phyloP scores from a whole-genome alignment of 2,888 invertebrate genomes.

The Ligdia adustata region DNA sequence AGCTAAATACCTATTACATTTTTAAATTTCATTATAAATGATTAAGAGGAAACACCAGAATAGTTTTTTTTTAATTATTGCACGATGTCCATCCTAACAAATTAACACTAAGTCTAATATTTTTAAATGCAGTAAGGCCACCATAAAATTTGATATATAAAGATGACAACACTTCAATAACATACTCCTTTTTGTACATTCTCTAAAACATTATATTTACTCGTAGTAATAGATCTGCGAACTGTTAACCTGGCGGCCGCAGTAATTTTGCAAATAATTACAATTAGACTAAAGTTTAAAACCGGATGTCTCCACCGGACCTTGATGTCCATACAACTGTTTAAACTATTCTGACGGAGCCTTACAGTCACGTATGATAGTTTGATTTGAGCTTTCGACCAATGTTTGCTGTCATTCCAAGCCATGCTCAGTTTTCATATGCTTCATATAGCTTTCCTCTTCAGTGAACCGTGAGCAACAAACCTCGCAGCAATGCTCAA shows the following conservation, averaged over 20 bases:
- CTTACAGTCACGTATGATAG: background rate
- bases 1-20: too few species aligned
- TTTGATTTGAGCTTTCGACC: background rate
- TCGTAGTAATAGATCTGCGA: background rate
- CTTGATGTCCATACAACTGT: background rate
- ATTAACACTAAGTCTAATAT: too few species aligned
- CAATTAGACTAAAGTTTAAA: background rate
- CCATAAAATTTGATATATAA: too few species aligned
- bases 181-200: too few species aligned
- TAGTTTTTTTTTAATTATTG: too few species aligned
- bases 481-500: conserved; percentile 1
- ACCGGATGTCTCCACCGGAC: background rate
- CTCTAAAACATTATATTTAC: too few species aligned
- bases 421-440: conserved; percentile 7
- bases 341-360: background rate
- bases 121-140: too few species aligned
- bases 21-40: too few species aligned
- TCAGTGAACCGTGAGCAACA: background rate
- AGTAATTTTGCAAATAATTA: background rate
- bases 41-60: too few species aligned
- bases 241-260: background rate
- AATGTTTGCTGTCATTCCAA: background rate
- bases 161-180: too few species aligned
- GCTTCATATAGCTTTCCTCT: conserved; percentile 1
- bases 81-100: too few species aligned